A percentile compares a stretch with the other conserved stretches of the same genome.
These are phyloP conservation scores for Platysteira castanea DNA, from an alignment of 2,113 vertebrate genomes.

Conservation along the genomic window DNA sequence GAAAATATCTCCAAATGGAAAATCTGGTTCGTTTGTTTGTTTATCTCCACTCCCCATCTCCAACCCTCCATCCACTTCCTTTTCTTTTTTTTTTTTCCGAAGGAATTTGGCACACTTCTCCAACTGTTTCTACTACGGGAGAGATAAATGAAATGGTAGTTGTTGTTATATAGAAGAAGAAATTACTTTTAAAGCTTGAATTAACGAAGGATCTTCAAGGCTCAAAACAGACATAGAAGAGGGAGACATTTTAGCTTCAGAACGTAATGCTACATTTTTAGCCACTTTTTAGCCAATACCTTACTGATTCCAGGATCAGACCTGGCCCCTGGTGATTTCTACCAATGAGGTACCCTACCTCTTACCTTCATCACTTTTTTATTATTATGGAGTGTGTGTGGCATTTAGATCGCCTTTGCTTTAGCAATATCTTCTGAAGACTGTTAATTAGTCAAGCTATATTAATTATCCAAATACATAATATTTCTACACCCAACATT, in stretches of 20 bases:
- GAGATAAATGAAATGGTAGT: not conserved
- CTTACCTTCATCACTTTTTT: not conserved
- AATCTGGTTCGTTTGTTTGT: not conserved
- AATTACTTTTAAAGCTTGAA: not conserved
- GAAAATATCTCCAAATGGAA: not conserved
- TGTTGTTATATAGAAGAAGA: not conserved
- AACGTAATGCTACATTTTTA: not conserved
- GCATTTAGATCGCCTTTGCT: constrained; percentile 31
- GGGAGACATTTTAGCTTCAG: not conserved
- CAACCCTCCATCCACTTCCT: not conserved
- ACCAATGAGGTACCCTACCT: not conserved
- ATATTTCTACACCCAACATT: constrained; percentile 34
- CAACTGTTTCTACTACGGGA: not conserved
- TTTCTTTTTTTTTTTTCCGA: not conserved
- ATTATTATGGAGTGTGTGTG: not conserved
- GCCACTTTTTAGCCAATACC: not conserved
- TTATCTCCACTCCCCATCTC: not conserved
- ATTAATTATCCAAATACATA: constrained; percentile 46
- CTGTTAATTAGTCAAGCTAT: constrained; percentile 22
- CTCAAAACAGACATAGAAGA: not conserved
- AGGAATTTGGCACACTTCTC: not conserved
- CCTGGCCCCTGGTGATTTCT: not conserved
- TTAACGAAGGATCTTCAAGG: not conserved
- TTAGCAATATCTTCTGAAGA: constrained; percentile 43
- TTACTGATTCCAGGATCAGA: not conserved